These are phyloP conservation scores for Phylloscopus whistleri DNA, from an alignment of 2,113 vertebrate genomes.

Conservation along the genomic window DNA sequence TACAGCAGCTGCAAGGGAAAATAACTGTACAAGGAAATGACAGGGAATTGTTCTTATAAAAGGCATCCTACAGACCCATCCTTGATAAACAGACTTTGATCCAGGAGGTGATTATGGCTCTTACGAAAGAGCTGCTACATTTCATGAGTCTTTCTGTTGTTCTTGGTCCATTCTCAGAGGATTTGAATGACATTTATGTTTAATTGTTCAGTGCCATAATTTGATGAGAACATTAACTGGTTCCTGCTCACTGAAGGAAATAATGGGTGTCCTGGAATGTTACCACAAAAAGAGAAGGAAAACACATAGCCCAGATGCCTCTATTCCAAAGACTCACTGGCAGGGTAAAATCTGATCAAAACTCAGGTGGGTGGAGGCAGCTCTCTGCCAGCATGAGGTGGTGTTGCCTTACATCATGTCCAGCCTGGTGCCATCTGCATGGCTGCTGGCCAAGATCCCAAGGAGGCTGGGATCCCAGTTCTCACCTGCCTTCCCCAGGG, in stretches of 20 bases:
- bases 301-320: not conserved
- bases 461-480: not conserved
- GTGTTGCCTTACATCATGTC: not conserved
- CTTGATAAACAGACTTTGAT: not conserved
- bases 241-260: not conserved
- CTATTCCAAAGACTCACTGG: not conserved
- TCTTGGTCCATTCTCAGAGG: slow-evolving; percentile 22
- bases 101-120: not conserved
- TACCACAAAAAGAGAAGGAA: not conserved
- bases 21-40: not conserved
- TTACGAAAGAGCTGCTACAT: not conserved
- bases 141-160: slow-evolving; percentile 18
- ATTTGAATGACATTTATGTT: not conserved
- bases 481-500: not conserved
- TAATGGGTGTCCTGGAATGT: not conserved
- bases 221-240: not conserved
- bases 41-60: not conserved
- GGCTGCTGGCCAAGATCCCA: not conserved
- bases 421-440: not conserved
- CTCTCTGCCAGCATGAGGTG: not conserved
- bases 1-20: not conserved
- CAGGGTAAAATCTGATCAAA: not conserved
- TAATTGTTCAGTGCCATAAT: not conserved
- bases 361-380: not conserved
- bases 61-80: not conserved